These are phyloP conservation scores for Silurus asotus DNA, from an alignment of 2,113 vertebrate genomes.

Conservation along the genomic window DNA sequence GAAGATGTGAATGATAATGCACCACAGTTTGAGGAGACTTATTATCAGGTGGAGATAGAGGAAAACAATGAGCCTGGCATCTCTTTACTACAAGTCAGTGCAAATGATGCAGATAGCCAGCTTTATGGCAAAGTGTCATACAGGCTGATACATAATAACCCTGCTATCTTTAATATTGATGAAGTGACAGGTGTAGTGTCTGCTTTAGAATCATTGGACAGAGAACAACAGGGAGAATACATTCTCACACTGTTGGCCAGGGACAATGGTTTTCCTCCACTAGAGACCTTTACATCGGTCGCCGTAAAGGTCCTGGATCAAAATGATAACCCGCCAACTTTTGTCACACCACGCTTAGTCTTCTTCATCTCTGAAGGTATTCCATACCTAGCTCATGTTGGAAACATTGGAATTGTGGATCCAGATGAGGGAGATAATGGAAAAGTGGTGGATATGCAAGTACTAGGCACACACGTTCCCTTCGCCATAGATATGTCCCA, in stretches of 20 bases:
- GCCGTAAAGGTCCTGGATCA: constrained; percentile 67
- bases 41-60: constrained; percentile 63
- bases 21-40: constrained; percentile 64
- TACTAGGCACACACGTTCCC: constrained; percentile 62
- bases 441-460: constrained; percentile 59
- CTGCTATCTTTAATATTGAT: constrained; percentile 66
- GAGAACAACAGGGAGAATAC: constrained; percentile 66
- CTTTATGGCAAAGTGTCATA: constrained; percentile 68
- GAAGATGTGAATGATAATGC: constrained; percentile 74
- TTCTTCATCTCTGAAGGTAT: constrained; percentile 74
- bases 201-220: constrained; percentile 65
- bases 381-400: constrained; percentile 62
- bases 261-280: constrained; percentile 67
- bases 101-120: constrained; percentile 68
- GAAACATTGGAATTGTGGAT: constrained; percentile 66
- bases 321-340: constrained; percentile 75
- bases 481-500: constrained; percentile 69
- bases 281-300: constrained; percentile 62
- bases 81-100: constrained; percentile 61
- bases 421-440: constrained; percentile 70
- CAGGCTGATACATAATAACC: constrained; percentile 53
- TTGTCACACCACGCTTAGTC: constrained; percentile 66
- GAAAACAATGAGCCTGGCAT: constrained; percentile 71
- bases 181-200: constrained; percentile 63
- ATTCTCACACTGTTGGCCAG: constrained; percentile 66